phyloP scores from a whole-genome alignment of 2,113 vertebrate genomes.

The Bubo bubo region DNA sequence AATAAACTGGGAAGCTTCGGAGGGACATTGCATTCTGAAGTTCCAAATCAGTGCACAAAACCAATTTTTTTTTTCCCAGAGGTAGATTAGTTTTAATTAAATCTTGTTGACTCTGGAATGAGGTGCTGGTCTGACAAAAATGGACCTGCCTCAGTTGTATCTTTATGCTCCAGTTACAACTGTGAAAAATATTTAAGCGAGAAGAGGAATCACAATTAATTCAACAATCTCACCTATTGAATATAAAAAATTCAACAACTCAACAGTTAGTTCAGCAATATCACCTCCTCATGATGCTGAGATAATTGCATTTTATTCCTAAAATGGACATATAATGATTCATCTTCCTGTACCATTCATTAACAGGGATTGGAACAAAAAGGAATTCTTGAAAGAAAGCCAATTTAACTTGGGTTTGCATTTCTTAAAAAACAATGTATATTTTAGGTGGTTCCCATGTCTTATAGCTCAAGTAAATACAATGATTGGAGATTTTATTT shows the following conservation, averaged over 20 bases:
- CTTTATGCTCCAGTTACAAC: background rate
- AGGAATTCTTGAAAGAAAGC: background rate
- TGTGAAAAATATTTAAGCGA: background rate
- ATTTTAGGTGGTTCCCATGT: background rate
- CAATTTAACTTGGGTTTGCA: background rate
- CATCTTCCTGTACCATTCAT: background rate
- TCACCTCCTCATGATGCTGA: background rate
- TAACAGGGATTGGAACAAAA: background rate
- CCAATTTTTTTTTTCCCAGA: background rate
- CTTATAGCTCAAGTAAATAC: background rate
- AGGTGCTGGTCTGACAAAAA: background rate
- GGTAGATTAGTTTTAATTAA: constrained; percentile 46
- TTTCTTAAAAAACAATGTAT: background rate
- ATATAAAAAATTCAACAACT: background rate
- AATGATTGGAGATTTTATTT: background rate
- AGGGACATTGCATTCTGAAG: background rate
- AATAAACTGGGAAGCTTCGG: background rate
- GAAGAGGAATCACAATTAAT: background rate
- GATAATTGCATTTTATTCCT: background rate
- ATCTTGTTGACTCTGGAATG: background rate
- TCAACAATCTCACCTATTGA: background rate
- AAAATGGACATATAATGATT: background rate
- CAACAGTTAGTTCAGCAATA: background rate
- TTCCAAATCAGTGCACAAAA: background rate
- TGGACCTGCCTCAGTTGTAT: background rate